A percentile compares a stretch with the other conserved stretches of the same genome.
Evolutionary conservation across 2,888 invertebrate genomes (phyloP).

Genomic region (Sinelater perroti): DNA sequence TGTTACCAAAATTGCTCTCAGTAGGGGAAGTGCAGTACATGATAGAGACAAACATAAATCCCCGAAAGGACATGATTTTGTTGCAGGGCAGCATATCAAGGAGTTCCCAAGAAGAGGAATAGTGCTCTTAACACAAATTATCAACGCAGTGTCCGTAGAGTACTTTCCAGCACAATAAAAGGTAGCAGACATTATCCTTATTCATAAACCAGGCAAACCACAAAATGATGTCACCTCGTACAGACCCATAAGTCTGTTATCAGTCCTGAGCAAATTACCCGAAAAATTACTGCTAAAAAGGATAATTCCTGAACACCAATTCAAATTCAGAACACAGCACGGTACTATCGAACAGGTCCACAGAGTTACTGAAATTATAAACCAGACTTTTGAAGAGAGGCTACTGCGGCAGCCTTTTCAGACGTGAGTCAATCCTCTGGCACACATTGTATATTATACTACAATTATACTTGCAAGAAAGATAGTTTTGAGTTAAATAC

Average conservation of each 20-base stretch:
- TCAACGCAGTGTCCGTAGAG: too few relatives aligned
- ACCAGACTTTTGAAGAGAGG: background rate
- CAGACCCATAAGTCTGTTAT: too few relatives aligned
- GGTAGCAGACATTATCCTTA: too few relatives aligned
- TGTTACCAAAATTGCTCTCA: background rate
- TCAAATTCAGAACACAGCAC: background rate
- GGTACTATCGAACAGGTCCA: background rate
- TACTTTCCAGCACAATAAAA: too few relatives aligned
- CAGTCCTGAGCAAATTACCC: too few relatives aligned
- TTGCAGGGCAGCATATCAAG: background rate
- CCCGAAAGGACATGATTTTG: background rate
- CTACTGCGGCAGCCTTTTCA: background rate
- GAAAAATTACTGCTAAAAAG: too few relatives aligned
- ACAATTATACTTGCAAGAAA: background rate
- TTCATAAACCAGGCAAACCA: too few relatives aligned
- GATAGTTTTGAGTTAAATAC: background rate
- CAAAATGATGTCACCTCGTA: background rate
- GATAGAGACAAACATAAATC: constrained; percentile 3
- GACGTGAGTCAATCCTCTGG: background rate
- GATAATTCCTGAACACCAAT: too few relatives aligned
- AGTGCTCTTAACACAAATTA: background rate
- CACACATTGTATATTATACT: background rate
- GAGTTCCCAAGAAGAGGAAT: constrained; percentile 3
- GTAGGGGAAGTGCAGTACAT: background rate
- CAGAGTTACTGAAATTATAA: background rate